Evolutionary conservation across 2,888 invertebrate genomes (phyloP).

Genomic region (Dolomedes plantarius): DNA sequence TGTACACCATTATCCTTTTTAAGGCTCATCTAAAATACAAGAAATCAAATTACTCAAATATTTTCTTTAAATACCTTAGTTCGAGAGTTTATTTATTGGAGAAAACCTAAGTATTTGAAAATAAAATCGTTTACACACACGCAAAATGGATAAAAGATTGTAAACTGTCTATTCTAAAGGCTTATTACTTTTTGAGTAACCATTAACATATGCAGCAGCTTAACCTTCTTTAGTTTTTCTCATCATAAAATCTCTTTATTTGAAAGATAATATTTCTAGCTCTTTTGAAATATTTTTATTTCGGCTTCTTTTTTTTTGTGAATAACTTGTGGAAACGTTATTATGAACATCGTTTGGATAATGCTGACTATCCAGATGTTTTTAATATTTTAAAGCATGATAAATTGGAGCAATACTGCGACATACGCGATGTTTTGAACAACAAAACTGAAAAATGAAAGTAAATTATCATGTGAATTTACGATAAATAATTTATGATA

Average conservation of each 20-base stretch:
- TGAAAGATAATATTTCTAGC: constrained; percentile 9
- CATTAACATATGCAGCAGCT: constrained; percentile 6
- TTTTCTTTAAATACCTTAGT: constrained; percentile 2
- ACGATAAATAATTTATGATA: neutral
- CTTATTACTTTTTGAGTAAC: constrained; percentile 18
- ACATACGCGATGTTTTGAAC: neutral
- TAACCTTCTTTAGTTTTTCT: neutral
- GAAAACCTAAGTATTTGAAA: neutral
- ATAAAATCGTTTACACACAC: neutral
- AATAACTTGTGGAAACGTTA: neutral
- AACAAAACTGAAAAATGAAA: neutral
- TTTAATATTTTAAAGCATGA: neutral
- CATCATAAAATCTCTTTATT: neutral
- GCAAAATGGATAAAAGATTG: constrained; percentile 7
- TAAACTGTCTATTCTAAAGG: neutral
- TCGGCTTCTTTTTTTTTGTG: neutral
- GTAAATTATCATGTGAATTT: neutral
- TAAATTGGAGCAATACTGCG: neutral
- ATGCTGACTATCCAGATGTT: constrained; percentile 1
- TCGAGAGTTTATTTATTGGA: neutral
- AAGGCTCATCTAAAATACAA: neutral
- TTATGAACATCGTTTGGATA: neutral
- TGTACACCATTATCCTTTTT: neutral
- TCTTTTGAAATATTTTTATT: neutral
- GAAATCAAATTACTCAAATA: constrained; percentile 15